Evolutionary conservation across 2,888 invertebrate species (phyloP), one percentile per base, ranked within the genome.

Genomic region (Sabatieria punctata): DNA sequence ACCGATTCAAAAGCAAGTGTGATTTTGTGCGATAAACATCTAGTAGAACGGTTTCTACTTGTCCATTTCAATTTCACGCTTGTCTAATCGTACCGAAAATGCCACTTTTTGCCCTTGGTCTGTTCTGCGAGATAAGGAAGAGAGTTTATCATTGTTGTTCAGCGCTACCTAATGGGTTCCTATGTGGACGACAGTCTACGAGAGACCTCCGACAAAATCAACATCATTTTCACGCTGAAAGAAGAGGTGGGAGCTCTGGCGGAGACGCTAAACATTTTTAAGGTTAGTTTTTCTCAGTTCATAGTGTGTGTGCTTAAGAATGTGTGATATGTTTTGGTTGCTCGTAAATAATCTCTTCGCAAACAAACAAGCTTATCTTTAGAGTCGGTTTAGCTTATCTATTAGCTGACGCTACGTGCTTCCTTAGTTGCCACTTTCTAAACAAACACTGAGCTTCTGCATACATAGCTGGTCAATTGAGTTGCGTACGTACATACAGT

Each of bases 181-280:
- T 41, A 40, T n/a, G 11, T 46, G 40, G 40, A 41, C 19, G 25
- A 38, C 23, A 8, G 23, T 13, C 23, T 27, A 3, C 37, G 38
- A 18, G 35, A 41, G 21, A 25, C 24, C 2, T 15, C 56, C 13
- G 57, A 57, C 8, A 59, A 57, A 24, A 63, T 60, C 0, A 83
- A 81, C 64, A 69, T 91, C 23, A 76, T 91, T 26, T 89, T 91
- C 68, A 83, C 89, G 0, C 80, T 91, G 0, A 77, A 77, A 46
- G 79, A 81, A 49, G 78, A 80, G 62, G 80, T 85, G 2, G 97
- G 97, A 1, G 79, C 84, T 1, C 71, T 97, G 44, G 89, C 88
- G 1, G 78, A 77, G 60, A 84, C 82, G 48, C 74, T 97, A 49
- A 79, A 80, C 63, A 77, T 91, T 23, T 95, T 97, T 68, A 79